Evolutionary conservation across 1,140 invertebrate genomes (phyloP), one percentile per base, ranked within the genome.

Genomic region (Tetranychus cinnabarinus): DNA sequence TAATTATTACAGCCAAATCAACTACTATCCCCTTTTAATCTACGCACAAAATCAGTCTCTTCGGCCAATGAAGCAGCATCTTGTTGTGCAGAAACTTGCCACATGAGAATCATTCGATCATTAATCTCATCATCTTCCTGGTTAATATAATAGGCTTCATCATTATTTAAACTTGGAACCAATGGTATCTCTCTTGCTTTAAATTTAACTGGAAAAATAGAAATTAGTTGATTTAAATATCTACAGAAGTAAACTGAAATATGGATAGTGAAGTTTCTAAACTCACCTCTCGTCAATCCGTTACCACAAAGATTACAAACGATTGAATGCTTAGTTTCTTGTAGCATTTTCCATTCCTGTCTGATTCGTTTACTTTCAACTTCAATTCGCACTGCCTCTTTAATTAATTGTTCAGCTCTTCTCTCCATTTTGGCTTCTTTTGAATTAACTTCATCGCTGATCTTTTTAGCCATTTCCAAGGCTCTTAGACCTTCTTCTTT

Each of bases 1-100:
- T 15, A 3, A 23, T 23, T 23, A 23, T 23, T 23, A 23, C 23
- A 23, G 23, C 23, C 23, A 23, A 6, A 52, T 52, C 50, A 52
- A 31, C n/a, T 23, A 8, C 7, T n/a, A 52, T 52, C 50, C 7
- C 23, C 23, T 52, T 52, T 52, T 12, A 59, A 35, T 12, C 36
- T 59, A 8, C 34, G 58, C 6, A 63, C 47, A 66, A 63, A 66
- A 61, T 48, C 35, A 23, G 56, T 64, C 45, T 64, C 63, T 47
- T 64, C 56, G 2, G 35, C 61, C 13, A 64, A 45, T 50, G 35
- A n/a, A 45, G 57, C 61, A 31, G 52, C 47, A 37, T 64, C 63
- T 52, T 64, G 45, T 60, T 64, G 56, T 2, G 48, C 60, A 1
- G 50, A 39, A 5, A 62, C 58, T 47, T 64, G 60, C 63, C 60